phyloP scores from a whole-genome alignment of 2,888 invertebrate species.

The Athripsodes cinereus region DNA sequence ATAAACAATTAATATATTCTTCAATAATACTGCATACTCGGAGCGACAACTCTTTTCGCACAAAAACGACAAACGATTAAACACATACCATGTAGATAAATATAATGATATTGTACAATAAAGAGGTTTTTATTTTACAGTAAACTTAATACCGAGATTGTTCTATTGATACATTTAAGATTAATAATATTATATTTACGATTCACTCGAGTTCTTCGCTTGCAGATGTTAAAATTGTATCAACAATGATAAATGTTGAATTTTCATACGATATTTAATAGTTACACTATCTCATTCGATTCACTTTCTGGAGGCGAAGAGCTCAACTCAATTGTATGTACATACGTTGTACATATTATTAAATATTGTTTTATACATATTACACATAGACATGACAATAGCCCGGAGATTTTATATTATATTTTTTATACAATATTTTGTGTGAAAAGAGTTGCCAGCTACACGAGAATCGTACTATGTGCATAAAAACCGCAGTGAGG shows the following conservation, averaged over 20 bases:
- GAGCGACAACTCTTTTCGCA: background rate
- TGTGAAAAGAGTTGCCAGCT: background rate
- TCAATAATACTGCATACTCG: no score
- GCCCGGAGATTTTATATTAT: conserved; percentile 1
- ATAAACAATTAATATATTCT: no score
- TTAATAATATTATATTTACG: background rate
- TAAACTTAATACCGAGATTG: background rate
- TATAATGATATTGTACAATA: background rate
- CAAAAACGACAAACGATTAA: background rate
- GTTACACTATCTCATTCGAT: background rate
- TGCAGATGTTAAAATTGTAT: background rate
- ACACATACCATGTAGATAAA: background rate
- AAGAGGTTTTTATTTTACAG: background rate
- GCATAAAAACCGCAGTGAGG: no score
- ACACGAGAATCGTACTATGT: no score
- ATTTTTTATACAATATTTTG: background rate
- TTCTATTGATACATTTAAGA: background rate
- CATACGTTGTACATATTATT: background rate
- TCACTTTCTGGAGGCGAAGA: background rate
- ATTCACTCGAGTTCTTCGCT: background rate
- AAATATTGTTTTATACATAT: conserved; percentile 1
- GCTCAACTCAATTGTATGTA: background rate
- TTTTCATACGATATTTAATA: no score
- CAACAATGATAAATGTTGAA: background rate
- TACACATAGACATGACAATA: background rate